Percentiles rank a stretch among this genome's conserved stretches.
Conservation (phyloP, 2,797 vertebrate species). For the Odontamblyopus rebecca region DNA sequence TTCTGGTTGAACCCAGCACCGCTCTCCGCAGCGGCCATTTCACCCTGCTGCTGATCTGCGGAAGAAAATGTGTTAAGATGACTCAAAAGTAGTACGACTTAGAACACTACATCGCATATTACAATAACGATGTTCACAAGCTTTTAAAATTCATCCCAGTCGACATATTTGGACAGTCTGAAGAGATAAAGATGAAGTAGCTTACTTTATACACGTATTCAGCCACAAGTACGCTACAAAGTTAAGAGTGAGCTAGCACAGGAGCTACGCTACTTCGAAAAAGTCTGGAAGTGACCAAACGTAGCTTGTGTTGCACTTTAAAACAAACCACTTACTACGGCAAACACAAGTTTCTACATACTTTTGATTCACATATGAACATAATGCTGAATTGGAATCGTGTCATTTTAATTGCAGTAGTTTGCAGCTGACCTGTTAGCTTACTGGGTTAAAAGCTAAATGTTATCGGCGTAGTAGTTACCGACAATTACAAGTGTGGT, state of each 20-base stretch:
- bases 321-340: neutral
- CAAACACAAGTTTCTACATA: neutral
- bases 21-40: constrained; percentile 79
- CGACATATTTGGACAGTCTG: neutral
- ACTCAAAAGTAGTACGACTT: neutral
- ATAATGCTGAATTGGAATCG: neutral
- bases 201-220: neutral
- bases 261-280: constrained; percentile 56
- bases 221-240: constrained; percentile 36
- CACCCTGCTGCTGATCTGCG: constrained; percentile 81
- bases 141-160: neutral
- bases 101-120: neutral
- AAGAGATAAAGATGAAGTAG: neutral
- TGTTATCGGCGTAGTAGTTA: constrained; percentile 15
- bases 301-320: constrained; percentile 15
- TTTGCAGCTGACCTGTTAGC: constrained; percentile 15
- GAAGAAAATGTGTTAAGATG: constrained; percentile 61
- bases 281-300: constrained; percentile 22
- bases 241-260: constrained; percentile 45
- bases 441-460: constrained; percentile 27
- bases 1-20: constrained; percentile 77
- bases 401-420: neutral
- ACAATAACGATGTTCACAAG: neutral
- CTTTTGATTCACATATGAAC: neutral
- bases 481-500: constrained; percentile 52